These are phyloP conservation scores for Pomatorhinus ruficollis DNA, from an alignment of 2,113 vertebrate species.

Conservation along the genomic window DNA sequence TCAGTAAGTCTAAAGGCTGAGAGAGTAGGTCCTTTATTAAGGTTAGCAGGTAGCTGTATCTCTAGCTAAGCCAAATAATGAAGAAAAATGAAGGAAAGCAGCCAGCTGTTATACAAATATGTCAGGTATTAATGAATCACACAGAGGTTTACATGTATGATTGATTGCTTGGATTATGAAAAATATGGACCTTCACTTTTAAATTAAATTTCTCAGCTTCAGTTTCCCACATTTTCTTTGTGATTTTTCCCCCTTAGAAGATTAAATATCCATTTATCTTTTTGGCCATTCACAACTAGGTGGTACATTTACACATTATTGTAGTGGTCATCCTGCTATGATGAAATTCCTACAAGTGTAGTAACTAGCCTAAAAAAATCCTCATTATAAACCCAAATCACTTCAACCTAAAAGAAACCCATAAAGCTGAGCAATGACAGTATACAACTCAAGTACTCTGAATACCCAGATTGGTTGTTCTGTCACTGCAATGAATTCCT, in stretches of 20 bases:
- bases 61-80: neutral
- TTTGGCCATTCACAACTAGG: neutral
- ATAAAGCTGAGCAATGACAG: neutral
- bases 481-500: neutral
- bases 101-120: neutral
- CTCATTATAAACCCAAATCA: neutral
- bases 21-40: neutral
- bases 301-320: neutral
- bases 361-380: neutral
- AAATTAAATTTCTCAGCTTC: neutral
- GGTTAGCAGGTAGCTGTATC: neutral
- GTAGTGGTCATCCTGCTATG: neutral
- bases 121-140: neutral
- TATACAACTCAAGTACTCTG: neutral
- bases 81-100: neutral
- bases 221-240: neutral
- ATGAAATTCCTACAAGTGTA: neutral
- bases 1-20: neutral
- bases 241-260: neutral
- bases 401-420: neutral
- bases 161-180: neutral
- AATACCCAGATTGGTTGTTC: neutral
- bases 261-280: neutral
- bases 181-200: neutral
- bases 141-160: accelerated